Evolutionary conservation across 2,888 invertebrate species (phyloP).

Genomic region (Agrochola circellaris): DNA sequence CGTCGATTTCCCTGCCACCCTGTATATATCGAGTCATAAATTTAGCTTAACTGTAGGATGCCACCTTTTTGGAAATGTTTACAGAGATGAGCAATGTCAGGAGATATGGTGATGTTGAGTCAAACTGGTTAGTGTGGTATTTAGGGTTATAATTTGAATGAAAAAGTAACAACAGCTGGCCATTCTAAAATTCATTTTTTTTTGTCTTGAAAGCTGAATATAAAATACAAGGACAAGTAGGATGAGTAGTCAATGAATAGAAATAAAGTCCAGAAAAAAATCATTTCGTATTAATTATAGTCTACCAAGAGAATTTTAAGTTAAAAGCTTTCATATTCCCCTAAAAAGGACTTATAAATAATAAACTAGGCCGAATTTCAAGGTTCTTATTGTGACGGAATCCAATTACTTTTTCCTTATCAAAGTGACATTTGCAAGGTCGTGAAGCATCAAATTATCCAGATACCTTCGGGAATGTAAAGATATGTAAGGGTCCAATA

Average conservation of each 20-base stretch:
- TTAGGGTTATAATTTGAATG: not conserved
- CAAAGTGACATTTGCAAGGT: conserved; percentile 53
- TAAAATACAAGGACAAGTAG: not conserved
- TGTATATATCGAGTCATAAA: conserved; percentile 22
- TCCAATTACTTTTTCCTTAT: conserved; percentile 59
- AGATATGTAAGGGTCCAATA: conserved; percentile 48
- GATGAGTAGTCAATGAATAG: not conserved
- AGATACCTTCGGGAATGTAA: conserved; percentile 55
- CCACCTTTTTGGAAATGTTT: conserved; percentile 18
- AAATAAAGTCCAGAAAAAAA: not conserved
- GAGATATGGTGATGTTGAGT: not conserved
- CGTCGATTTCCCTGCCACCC: too few relatives aligned
- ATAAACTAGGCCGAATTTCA: conserved; percentile 34
- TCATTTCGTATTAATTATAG: not conserved
- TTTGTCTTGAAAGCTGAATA: not conserved
- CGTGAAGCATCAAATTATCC: conserved; percentile 58
- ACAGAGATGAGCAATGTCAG: conserved; percentile 14
- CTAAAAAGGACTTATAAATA: conserved; percentile 15
- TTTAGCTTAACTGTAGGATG: not conserved
- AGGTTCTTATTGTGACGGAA: conserved; percentile 38
- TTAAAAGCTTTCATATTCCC: not conserved
- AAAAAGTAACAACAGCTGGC: not conserved
- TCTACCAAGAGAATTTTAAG: not conserved
- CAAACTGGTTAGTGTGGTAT: not conserved
- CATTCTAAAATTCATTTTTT: not conserved